These are phyloP conservation scores for Andrena hattorfiana DNA, from an alignment of 2,888 invertebrate genomes.

Conservation along the genomic window DNA sequence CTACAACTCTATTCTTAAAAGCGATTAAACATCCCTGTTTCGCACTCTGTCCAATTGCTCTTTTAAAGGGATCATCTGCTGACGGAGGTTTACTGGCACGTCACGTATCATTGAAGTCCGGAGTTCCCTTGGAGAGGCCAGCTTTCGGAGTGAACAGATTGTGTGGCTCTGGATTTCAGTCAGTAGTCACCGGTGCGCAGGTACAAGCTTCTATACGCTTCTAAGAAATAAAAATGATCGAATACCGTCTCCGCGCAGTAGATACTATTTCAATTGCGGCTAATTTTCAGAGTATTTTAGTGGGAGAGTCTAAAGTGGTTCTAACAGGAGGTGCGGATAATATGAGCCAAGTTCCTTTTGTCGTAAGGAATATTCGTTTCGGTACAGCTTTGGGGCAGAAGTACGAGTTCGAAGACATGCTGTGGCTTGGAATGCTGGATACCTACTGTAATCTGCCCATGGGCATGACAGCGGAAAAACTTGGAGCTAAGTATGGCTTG, in stretches of 20 bases:
- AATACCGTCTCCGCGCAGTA: neutral
- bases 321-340: constrained; percentile 97
- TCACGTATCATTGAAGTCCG: constrained; percentile 94
- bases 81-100: constrained; percentile 95
- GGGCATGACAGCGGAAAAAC: constrained; percentile 98
- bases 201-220: constrained; percentile 84
- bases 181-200: constrained; percentile 95
- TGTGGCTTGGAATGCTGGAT: constrained; percentile 96
- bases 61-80: constrained; percentile 84
- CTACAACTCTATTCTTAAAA: neutral
- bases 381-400: constrained; percentile 93
- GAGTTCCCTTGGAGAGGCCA: constrained; percentile 94
- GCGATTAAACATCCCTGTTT: neutral
- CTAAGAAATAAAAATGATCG: neutral
- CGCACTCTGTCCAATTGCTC: neutral
- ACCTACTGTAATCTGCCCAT: constrained; percentile 96
- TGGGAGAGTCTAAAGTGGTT: constrained; percentile 94
- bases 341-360: constrained; percentile 97
- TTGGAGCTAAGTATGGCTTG: constrained; percentile 94
- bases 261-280: neutral
- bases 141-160: constrained; percentile 96
- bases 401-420: constrained; percentile 93
- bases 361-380: constrained; percentile 93
- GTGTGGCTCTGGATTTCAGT: constrained; percentile 99
- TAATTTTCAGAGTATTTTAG: constrained; percentile 90